Conservation (phyloP, 2,888 invertebrate species). For the Drosophila kambysellisi region DNA sequence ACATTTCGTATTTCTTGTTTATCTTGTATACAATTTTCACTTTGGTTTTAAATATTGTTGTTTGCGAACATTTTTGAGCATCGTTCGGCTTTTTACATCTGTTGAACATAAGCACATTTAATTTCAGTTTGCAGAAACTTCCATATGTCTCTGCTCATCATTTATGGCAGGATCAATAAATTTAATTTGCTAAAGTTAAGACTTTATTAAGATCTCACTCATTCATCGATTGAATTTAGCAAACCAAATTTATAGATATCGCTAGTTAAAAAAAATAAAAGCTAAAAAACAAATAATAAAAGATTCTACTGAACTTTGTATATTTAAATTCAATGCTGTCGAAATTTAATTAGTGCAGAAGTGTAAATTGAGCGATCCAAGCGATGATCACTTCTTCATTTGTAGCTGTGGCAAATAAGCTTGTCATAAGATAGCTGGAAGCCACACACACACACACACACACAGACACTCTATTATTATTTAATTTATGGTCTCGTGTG, state of each 20-base stretch:
- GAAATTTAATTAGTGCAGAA: conserved; percentile 71
- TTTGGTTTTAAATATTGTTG: conserved; percentile 31
- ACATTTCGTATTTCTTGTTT: conserved; percentile 61
- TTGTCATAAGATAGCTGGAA: conserved; percentile 7
- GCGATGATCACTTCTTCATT: conserved; percentile 61
- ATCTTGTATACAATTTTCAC: conserved; percentile 61
- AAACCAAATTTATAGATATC: conserved; percentile 14
- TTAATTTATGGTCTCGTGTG: conserved; percentile 46
- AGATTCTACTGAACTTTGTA: conserved; percentile 38
- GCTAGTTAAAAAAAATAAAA: background rate
- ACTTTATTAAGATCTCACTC: conserved; percentile 19
- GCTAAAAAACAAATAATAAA: background rate
- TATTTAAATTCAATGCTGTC: conserved; percentile 26
- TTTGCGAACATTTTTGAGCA: conserved; percentile 22
- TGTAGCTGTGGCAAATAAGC: conserved; percentile 14
- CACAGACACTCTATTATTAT: conserved; percentile 52
- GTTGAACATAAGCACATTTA: conserved; percentile 50
- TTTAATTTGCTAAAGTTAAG: conserved; percentile 14
- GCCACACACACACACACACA: conserved; percentile 11
- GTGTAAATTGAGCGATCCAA: conserved; percentile 65
- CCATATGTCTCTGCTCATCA: conserved; percentile 3
- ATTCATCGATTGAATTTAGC: conserved; percentile 30
- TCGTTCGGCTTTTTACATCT: conserved; percentile 37
- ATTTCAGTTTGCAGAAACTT: conserved; percentile 20
- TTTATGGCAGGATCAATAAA: conserved; percentile 49